Evolutionary conservation across 1,140 invertebrate species (phyloP), one percentile per base, ranked within the genome.

Genomic region (Drosophila lini): DNA sequence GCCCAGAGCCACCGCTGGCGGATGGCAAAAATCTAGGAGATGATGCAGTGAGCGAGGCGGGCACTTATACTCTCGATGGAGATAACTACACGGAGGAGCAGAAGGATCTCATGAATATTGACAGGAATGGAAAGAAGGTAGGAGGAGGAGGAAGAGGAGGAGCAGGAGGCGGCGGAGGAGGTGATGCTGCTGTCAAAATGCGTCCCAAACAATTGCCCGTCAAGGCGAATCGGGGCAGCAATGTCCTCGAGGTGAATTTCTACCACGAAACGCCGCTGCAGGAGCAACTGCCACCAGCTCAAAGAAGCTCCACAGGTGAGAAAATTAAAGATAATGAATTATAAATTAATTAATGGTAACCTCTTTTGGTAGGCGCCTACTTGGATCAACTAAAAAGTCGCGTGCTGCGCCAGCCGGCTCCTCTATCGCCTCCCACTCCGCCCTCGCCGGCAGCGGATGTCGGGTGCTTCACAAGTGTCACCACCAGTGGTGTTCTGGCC

Each of bases 41-140:
- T 65, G 88, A 81, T 65, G 65, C 96, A 31, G 94, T 95, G 0
- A 97, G 96, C 92, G 96, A 97, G 91, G 94, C 96, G 7, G 97
- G 97, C 32, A 98, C 97, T 2, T 98, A 98, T 77, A 98, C 97
- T 0, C 95, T 98, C 38, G 96, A 97, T 78, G 96, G 96, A 59
- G 96, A 97, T 76, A 95, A 95, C 91, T 97, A 96, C 77, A 96
- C 96, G 1, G 97, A 97, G 81, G 96, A 97, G 81, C 96, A 97
- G 74, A 96, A 96, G 93, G 97, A 97, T 47, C 94, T 97, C 78
- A 96, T 96, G 94, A 96, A 96, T 81, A 98, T 98, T 77, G 97
- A 98, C 50, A 71, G 84, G 13, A 88, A 80, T 47, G 80, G 73
- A 3, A 85, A 85, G 15, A 55, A 55, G 36, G 0, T 0, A 3